phyloP scores from a whole-genome alignment of 37 sponge, comb jelly and placozoan genomes.

The Crambe crambe region DNA sequence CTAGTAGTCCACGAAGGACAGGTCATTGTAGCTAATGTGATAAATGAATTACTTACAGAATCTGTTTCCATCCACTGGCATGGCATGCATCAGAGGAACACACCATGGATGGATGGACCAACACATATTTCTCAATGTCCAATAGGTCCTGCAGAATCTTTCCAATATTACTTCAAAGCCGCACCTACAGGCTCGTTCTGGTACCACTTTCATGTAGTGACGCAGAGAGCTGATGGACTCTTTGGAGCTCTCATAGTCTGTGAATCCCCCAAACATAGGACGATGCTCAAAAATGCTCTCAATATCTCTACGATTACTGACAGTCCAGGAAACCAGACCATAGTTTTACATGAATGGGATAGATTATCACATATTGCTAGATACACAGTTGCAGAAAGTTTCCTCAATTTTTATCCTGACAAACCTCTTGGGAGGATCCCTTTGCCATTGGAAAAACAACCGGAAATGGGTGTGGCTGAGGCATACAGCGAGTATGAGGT shows the following conservation, averaged over 20 bases:
- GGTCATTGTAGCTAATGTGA: too few relatives aligned
- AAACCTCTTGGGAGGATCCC: conserved; percentile 10
- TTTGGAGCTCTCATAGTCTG: conserved; percentile 71
- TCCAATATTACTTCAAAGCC: conserved; percentile 67
- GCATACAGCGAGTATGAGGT: background rate
- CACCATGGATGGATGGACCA: too few relatives aligned
- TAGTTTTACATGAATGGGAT: conserved; percentile 70
- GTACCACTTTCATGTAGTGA: conserved; percentile 80
- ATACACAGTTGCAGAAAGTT: conserved; percentile 10
- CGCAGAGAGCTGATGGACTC: conserved; percentile 77
- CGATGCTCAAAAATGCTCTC: background rate
- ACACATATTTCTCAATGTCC: conserved; percentile 63
- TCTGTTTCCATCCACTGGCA: too few relatives aligned
- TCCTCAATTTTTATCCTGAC: conserved; percentile 10
- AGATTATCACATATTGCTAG: conserved; percentile 11
- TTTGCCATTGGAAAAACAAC: background rate
- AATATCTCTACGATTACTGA: conserved; percentile 10
- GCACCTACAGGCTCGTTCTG: conserved; percentile 75
- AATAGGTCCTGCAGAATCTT: conserved; percentile 40
- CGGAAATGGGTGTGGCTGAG: background rate
- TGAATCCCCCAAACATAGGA: conserved; percentile 30
- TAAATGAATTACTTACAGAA: conserved; percentile 57
- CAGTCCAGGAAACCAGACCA: conserved; percentile 56
- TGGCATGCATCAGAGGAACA: too few relatives aligned
- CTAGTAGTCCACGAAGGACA: conserved; percentile 56